Conservation (phyloP, 1,140 invertebrate genomes). For the Papilio helenus region DNA sequence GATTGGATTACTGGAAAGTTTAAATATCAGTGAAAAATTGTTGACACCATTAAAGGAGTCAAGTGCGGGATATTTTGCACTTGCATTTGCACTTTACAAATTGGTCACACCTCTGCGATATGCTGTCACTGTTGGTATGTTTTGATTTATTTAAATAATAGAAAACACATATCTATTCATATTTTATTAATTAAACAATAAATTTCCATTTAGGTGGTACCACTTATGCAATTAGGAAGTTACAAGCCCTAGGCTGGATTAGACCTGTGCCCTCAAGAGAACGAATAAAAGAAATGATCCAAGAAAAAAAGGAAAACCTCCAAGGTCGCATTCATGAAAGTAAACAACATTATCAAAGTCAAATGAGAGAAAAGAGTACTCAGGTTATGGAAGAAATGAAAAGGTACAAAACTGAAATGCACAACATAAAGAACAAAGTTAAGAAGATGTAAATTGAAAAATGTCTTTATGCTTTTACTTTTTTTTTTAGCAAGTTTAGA, state of each 20-base stretch:
- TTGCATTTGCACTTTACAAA: conserved; percentile 96
- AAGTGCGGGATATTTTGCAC: conserved; percentile 92
- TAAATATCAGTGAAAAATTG: conserved; percentile 90
- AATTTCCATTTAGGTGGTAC: conserved; percentile 84
- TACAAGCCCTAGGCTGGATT: conserved; percentile 87
- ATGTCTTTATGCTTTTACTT: not conserved
- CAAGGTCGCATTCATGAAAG: conserved; percentile 81
- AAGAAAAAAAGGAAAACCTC: conserved; percentile 83
- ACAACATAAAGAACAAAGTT: conserved; percentile 78
- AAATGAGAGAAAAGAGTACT: conserved; percentile 69
- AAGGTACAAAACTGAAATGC: conserved; percentile 80
- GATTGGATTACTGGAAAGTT: conserved; percentile 87
- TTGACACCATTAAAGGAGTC: conserved; percentile 89
- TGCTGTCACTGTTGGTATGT: conserved; percentile 92
- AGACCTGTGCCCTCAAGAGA: conserved; percentile 86
- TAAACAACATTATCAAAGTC: conserved; percentile 76
- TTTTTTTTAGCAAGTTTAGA: conserved; percentile 9
- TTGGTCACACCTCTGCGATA: conserved; percentile 94
- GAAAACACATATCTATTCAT: too few relatives aligned
- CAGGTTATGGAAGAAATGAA: conserved; percentile 82
- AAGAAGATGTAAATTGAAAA: conserved; percentile 68
- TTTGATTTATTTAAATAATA: conserved; percentile 27
- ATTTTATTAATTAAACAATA: not conserved
- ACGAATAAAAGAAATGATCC: conserved; percentile 85
- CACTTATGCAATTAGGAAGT: conserved; percentile 87